These are phyloP conservation scores for Polyploca ridens DNA, from an alignment of 2,888 invertebrate species.

Conservation along the genomic window DNA sequence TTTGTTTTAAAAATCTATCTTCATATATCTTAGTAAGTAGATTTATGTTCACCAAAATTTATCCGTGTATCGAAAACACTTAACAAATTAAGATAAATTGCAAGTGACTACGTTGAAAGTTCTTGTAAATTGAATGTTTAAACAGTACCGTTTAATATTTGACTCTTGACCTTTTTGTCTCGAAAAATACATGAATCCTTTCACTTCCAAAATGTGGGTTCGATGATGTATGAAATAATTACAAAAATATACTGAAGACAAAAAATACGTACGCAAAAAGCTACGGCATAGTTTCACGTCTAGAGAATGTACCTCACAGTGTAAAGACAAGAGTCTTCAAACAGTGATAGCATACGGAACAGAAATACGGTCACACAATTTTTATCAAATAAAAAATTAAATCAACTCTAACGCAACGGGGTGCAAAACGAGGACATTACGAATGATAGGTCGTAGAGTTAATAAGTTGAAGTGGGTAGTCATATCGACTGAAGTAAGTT, in stretches of 20 bases:
- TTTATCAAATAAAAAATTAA: too few species aligned
- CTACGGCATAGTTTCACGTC: too few species aligned
- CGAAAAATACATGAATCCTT: background rate
- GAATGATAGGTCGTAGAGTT: too few species aligned
- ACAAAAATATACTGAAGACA: background rate
- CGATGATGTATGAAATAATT: background rate
- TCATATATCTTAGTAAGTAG: background rate
- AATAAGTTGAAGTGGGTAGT: too few species aligned
- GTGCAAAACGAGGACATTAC: too few species aligned
- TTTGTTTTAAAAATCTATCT: background rate
- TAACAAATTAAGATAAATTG: conserved; percentile 17
- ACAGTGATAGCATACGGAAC: too few species aligned
- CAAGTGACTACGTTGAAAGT: conserved; percentile 13
- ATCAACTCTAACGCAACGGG: too few species aligned
- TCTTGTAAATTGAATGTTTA: background rate
- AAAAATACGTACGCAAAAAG: too few species aligned
- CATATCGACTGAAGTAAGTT: too few species aligned
- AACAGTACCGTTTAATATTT: background rate
- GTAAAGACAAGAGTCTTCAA: too few species aligned
- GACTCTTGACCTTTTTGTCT: background rate
- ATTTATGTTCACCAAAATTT: conserved; percentile 16
- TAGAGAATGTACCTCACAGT: too few species aligned
- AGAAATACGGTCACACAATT: too few species aligned
- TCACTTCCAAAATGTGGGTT: background rate
- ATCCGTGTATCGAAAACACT: conserved; percentile 13